Conservation (phyloP, 2,797 vertebrate genomes). For the Microctenopoma steveboyesi region DNA sequence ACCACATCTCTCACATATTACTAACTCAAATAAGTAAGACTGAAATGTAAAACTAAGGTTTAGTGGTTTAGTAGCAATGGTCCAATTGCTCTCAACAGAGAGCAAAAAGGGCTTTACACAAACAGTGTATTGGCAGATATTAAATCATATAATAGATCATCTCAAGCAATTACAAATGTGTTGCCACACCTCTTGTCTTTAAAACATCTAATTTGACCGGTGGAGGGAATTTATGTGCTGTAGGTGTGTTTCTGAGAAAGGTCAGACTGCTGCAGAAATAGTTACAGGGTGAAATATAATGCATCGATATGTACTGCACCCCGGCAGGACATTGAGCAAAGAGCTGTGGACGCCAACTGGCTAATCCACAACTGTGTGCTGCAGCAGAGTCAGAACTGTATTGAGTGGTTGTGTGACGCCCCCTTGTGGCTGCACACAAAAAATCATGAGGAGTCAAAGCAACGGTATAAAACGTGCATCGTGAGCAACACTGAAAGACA, state of each 20-base stretch:
- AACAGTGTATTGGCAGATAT: not conserved
- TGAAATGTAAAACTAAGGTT: not conserved
- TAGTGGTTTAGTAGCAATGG: not conserved
- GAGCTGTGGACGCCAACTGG: not conserved
- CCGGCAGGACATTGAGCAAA: not conserved
- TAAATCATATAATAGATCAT: not conserved
- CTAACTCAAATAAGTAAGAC: not conserved
- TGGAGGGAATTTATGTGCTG: not conserved
- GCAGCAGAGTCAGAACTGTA: not conserved
- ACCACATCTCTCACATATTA: not conserved
- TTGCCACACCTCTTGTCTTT: slow-evolving; percentile 7
- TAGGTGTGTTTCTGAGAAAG: not conserved
- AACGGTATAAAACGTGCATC: not conserved
- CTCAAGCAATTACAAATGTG: not conserved
- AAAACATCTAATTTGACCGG: not conserved
- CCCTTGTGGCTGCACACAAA: slow-evolving; percentile 56
- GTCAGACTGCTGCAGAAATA: not conserved
- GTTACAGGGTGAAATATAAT: not conserved
- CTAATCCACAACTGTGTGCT: not conserved
- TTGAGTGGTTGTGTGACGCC: slow-evolving; percentile 44
- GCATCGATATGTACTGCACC: not conserved
- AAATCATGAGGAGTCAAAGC: not conserved
- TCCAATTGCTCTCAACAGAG: not conserved
- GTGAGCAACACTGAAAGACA: slow-evolving; percentile 6
- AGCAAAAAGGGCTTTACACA: not conserved